Evolutionary conservation across 2,113 vertebrate genomes (phyloP).

Genomic region (Columba livia): DNA sequence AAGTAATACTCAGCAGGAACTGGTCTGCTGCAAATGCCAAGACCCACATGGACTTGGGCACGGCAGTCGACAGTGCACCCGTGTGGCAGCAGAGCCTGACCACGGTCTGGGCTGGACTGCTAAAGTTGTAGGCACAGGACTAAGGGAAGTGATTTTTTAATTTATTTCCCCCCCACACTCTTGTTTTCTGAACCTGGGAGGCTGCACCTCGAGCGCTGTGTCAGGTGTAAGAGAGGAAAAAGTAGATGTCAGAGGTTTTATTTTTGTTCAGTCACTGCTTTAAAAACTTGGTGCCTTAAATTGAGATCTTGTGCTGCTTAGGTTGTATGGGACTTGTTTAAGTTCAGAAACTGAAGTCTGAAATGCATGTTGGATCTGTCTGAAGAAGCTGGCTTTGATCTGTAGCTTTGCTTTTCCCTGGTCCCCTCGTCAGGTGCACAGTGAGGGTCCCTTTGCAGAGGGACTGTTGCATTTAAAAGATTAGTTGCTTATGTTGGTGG

Average conservation of each 20-base stretch:
- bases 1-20: neutral
- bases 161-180: rapidly evolving
- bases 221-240: neutral
- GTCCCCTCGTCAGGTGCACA: neutral
- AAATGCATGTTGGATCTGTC: neutral
- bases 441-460: neutral
- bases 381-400: neutral
- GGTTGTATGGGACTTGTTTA: neutral
- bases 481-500: neutral
- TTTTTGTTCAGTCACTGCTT: neutral
- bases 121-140: neutral
- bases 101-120: rapidly evolving
- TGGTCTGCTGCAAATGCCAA: neutral
- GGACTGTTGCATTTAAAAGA: neutral
- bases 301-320: neutral
- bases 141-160: neutral
- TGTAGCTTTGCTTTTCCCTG: neutral
- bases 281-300: neutral
- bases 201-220: neutral
- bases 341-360: neutral
- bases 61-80: rapidly evolving
- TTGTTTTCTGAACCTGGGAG: neutral
- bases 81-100: rapidly evolving
- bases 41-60: neutral
- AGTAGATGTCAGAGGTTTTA: neutral